phyloP scores from a whole-genome alignment of 2,888 invertebrate species.

The Dioctria rufipes region DNA sequence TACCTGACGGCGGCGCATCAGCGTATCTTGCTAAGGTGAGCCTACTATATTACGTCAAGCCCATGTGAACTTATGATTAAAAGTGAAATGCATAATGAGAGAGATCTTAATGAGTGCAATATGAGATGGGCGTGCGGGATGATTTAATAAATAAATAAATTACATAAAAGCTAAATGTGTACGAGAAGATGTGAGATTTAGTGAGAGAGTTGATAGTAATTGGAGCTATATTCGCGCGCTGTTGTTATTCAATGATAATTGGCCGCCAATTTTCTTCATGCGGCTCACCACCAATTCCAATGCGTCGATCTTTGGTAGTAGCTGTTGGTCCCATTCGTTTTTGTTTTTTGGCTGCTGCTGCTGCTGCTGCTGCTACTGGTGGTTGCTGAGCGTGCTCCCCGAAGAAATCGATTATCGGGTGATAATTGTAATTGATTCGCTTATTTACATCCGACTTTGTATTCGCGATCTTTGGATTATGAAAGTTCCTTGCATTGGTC shows the following conservation, averaged over 20 bases:
- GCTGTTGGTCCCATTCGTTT: conserved; percentile 1
- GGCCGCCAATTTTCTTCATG: conserved; percentile 37
- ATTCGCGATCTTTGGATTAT: conserved; percentile 42
- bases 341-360: conserved; percentile 52
- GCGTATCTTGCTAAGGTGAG: background rate
- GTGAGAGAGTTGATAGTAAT: background rate
- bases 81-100: conserved; percentile 24
- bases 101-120: conserved; percentile 12
- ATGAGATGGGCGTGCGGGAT: conserved; percentile 13
- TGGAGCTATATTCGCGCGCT: background rate
- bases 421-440: conserved; percentile 85
- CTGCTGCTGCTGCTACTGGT: background rate
- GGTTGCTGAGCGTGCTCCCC: conserved; percentile 67
- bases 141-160: conserved; percentile 52
- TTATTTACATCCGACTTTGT: conserved; percentile 64
- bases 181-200: conserved; percentile 11
- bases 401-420: conserved; percentile 88
- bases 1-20: too few species aligned
- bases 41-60: background rate
- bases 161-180: conserved; percentile 30
- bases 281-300: background rate
- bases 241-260: conserved; percentile 26
- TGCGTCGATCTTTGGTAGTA: background rate
- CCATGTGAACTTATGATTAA: conserved; percentile 24
- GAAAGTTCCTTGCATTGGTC: conserved; percentile 37